These are phyloP conservation scores for Pammene aurita DNA, from an alignment of 2,888 invertebrate species.

Conservation along the genomic window DNA sequence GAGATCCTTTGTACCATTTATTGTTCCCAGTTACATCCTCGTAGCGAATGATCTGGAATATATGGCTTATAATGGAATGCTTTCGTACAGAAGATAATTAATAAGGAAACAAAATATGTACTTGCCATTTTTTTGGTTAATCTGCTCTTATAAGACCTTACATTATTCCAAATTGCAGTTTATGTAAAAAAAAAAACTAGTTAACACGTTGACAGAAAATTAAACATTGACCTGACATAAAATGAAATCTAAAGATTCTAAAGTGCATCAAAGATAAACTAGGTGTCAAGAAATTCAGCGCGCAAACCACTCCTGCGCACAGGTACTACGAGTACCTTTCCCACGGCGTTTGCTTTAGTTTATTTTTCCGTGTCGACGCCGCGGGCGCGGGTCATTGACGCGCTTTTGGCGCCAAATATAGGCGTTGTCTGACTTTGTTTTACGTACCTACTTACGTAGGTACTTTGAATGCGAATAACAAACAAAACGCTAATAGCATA, in stretches of 20 bases:
- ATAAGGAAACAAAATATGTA: neutral
- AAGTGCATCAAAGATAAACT: slow-evolving; percentile 8
- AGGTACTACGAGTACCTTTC: slow-evolving; percentile 18
- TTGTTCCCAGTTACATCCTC: neutral
- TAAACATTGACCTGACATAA: too few relatives aligned
- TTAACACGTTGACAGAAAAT: too few relatives aligned
- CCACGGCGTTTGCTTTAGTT: slow-evolving; percentile 42
- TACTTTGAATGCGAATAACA: slow-evolving; percentile 13
- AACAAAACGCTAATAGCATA: neutral
- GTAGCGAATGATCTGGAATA: neutral
- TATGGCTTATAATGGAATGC: too few relatives aligned
- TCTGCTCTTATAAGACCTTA: too few relatives aligned
- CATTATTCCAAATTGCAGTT: too few relatives aligned
- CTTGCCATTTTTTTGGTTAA: too few relatives aligned
- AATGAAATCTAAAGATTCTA: too few relatives aligned
- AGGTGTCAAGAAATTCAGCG: slow-evolving; percentile 16
- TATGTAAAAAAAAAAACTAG: too few relatives aligned
- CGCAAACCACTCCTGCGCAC: slow-evolving; percentile 41
- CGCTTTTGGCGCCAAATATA: slow-evolving; percentile 50
- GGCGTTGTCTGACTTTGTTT: slow-evolving; percentile 19
- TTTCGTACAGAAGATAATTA: too few relatives aligned
- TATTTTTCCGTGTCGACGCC: slow-evolving; percentile 38
- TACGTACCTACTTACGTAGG: slow-evolving; percentile 7
- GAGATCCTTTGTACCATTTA: too few relatives aligned
- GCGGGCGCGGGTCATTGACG: slow-evolving; percentile 49